Base-by-base conservation (phyloP, 35 echinoderm and acorn worm species). In the Ptychodera flava region DNA sequence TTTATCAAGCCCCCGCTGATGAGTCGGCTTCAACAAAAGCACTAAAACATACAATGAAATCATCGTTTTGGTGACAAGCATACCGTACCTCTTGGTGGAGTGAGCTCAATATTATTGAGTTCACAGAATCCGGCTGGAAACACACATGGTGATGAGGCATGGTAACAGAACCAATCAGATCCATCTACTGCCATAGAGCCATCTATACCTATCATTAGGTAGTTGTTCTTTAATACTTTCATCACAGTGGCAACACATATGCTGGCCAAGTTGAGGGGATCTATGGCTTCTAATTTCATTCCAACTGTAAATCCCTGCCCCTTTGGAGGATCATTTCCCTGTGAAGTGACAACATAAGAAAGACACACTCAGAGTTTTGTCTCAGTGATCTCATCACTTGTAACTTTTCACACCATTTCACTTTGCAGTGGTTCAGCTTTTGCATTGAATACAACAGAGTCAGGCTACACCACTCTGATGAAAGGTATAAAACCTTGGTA, bases 261-360 rank as follows among this genome's bases (percentile, higher is more conserved):
- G 78, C 89, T 94, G 76, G 90, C 90, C 2, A 98, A 92, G 36
- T 94, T 93, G 2, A 98, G 80, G 16, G 96, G 96, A 79, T 99
- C 96, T 0, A 99, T 89, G n/a, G 91, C 96, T 85, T 99, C 96
- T 31, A 99, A 88, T 82, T 99, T 99, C 96, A 99, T 99, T 0
- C 85, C 93, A 6, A 90, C 86, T 22, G 84, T 29, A 36, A 99
- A 99, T 32, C 85, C 76, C 29, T 88, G 93, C 34, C 92, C 90
- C 77, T 94, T 64, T 64, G 45, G 45, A 12, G 45, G 45, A 12
- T 64, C 45, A 64, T 22, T 12, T 22, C 45, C 45, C 45, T 64
- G 45, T 64, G 22, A 12, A 12, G 45, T 6, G 22, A 64, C 6
- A 64, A 64, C 45, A 64, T 12, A 64, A 64, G 6, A 64, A 64